phyloP scores from a whole-genome alignment of 2,113 vertebrate species.

The Tyto alba region DNA sequence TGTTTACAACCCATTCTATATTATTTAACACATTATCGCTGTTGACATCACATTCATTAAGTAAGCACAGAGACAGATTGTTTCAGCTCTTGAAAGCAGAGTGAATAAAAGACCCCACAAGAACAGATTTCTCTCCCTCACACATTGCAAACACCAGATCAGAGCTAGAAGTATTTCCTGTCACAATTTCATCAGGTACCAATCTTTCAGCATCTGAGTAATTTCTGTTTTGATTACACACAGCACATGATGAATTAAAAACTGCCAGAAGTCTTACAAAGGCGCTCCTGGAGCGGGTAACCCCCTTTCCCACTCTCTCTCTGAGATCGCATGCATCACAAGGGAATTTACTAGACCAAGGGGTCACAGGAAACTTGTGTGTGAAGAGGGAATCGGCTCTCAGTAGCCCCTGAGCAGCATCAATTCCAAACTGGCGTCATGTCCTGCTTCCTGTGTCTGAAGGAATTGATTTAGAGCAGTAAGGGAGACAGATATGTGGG shows the following conservation, averaged over 20 bases:
- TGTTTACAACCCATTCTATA: conserved; percentile 50
- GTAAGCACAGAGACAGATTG: conserved; percentile 52
- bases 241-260: conserved; percentile 7
- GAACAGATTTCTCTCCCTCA: conserved; percentile 55
- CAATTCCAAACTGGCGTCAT: not conserved
- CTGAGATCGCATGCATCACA: not conserved
- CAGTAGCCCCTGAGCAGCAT: not conserved
- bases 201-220: conserved; percentile 41
- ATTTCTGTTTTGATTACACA: conserved; percentile 41
- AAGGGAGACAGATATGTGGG: not conserved
- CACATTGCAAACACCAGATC: conserved; percentile 32
- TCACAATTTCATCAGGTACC: conserved; percentile 38
- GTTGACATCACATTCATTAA: conserved; percentile 62
- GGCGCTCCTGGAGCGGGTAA: not conserved
- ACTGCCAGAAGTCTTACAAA: not conserved
- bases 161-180: conserved; percentile 45
- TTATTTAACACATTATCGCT: conserved; percentile 47
- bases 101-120: conserved; percentile 48
- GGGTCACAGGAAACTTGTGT: not conserved
- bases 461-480: not conserved
- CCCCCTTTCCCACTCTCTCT: rapidly evolving
- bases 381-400: not conserved
- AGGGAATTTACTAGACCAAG: not conserved
- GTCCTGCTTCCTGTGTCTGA: not conserved
- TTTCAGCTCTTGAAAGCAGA: conserved; percentile 32